These are phyloP conservation scores for Hippocampus guttulatus DNA, from an alignment of 2,113 vertebrate genomes.

Conservation along the genomic window DNA sequence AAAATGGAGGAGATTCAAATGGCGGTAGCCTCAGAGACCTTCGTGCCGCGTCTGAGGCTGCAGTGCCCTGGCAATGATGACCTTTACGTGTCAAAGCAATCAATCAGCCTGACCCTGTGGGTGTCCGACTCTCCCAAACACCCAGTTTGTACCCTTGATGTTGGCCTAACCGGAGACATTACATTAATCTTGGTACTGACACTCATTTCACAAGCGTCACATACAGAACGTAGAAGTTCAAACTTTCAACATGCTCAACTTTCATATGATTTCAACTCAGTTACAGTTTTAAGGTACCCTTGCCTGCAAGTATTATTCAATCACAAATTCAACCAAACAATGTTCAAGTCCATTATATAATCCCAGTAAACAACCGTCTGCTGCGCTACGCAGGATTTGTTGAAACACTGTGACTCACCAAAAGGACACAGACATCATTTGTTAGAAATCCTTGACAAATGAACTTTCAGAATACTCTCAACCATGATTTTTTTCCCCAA, in stretches of 20 bases:
- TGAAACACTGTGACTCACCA: conserved; percentile 44
- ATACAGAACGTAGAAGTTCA: conserved; percentile 5
- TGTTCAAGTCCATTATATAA: conserved; percentile 17
- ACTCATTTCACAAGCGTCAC: conserved; percentile 15
- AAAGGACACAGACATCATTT: conserved; percentile 65
- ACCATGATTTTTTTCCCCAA: conserved; percentile 32
- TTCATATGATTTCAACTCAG: background rate
- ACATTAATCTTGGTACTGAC: conserved; percentile 51
- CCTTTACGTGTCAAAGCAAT: conserved; percentile 49
- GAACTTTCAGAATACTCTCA: conserved; percentile 62
- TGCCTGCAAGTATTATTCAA: background rate
- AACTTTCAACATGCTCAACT: conserved; percentile 1
- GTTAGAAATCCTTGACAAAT: conserved; percentile 59
- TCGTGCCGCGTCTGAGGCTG: conserved; percentile 16
- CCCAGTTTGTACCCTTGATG: conserved; percentile 41
- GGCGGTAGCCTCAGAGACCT: conserved; percentile 17
- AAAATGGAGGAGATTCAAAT: conserved; percentile 23
- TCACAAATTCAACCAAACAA: background rate
- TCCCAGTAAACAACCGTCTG: conserved; percentile 19
- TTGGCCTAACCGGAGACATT: conserved; percentile 32
- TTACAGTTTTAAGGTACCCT: background rate
- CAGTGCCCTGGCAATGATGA: conserved; percentile 22
- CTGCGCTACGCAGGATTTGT: conserved; percentile 13
- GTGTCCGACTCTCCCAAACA: conserved; percentile 12
- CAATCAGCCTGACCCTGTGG: conserved; percentile 52